Evolutionary conservation across 2,113 vertebrate species (phyloP), one percentile per base, ranked within the genome.

Genomic region (Bucco capensis): DNA sequence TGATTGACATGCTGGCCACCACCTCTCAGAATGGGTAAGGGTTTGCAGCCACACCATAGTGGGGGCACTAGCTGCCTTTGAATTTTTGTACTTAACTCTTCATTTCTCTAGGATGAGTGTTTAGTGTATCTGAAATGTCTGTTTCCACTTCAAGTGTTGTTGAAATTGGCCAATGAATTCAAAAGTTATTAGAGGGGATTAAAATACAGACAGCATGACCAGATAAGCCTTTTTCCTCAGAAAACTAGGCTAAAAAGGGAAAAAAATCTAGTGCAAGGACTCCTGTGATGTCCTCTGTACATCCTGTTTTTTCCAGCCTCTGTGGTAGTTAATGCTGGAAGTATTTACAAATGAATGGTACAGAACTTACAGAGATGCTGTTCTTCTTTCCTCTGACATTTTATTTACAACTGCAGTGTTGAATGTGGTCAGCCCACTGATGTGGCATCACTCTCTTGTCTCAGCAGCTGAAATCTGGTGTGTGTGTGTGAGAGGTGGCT

Each of bases 131-230:
- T 86, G 77, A 84, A 84, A 84, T 30, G 33, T 17, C 62, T 82
- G 25, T 23, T 13, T 82, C 50, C 2, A 5, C 61, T 78, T 91
- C 74, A 94, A 93, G 71, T 73, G 56, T 73, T n/a, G 37, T 84
- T 93, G 87, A 94, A 96, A 94, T 92, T 96, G 93, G 95, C 89
- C 93, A 91, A 76, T 73, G 78, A 87, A 70, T 95, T 92, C 89
- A 82, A 38, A 93, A 96, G 84, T 95, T 93, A 92, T 94, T 94
- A 94, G 66, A 89, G 31, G 53, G 78, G 87, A 95, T 96, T 95
- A 94, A 83, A 94, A 95, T 66, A 85, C 81, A 94, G 89, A 89
- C 87, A 95, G 70, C 86, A 73, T 93, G 91, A 93, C 91, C 94
- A 95, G 89, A 94, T 95, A 94, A 94, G 84, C 84, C 64, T 89